Evolutionary conservation across 1,140 invertebrate genomes (phyloP), one percentile per base, ranked within the genome.

Genomic region (Chlorops oryzae): DNA sequence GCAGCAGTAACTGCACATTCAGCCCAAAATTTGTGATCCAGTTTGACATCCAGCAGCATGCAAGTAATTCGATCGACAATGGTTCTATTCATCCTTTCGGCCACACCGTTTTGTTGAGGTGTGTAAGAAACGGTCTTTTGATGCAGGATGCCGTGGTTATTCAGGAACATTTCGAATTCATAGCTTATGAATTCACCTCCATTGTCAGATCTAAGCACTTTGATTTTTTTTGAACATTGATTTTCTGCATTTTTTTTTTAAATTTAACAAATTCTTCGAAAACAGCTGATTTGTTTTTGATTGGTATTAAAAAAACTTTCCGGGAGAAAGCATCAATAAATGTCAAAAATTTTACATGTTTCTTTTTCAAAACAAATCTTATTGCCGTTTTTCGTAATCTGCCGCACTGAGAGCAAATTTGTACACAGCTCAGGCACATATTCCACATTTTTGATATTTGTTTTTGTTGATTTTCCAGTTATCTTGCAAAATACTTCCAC

Each of bases 281-380:
- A n/a, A n/a, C n/a, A n/a, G n/a, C n/a, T n/a, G n/a, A n/a, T n/a
- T n/a, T n/a, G n/a, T n/a, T n/a, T n/a, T n/a, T n/a, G n/a, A n/a
- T n/a, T n/a, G n/a, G 56, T 47, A 68, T 66, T 15, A 74, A 59
- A 50, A 56, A 59, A 52, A 62, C 59, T 57, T 70, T 72, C 23
- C 65, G 55, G 7, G 64, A 58, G 42, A 40, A 70, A 17, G 76
- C 73, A 58, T 78, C 74, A 5, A 71, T 75, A 22, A 77, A 72
- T 0, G 74, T 72, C 2, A 74, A n/a, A 9, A 32, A 9, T 32
- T 32, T 32, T 32, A 32, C 28, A 32, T 32, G 28, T 32, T 9
- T 9, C 28, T 32, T 32, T n/a, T 32, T 32, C 7, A 32, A 32
- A n/a, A 32, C n/a, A n/a, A n/a, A n/a, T n/a, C n/a, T n/a, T n/a